These are phyloP conservation scores for Tetheella fluctuosa DNA, from an alignment of 2,888 invertebrate genomes.

Conservation along the genomic window DNA sequence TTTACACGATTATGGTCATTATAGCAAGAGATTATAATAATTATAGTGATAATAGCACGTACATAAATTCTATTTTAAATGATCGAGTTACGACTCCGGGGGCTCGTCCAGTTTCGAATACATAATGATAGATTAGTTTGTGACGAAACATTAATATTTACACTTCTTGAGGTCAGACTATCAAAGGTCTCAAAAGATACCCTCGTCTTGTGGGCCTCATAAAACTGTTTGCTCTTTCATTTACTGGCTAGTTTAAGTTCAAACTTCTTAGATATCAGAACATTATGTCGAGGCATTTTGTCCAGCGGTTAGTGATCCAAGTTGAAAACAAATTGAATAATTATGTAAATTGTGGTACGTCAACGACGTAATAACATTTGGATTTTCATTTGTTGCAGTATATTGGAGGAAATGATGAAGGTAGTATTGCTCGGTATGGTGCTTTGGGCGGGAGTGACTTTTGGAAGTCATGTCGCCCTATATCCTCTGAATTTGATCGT, in stretches of 20 bases:
- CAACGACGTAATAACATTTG: conserved; percentile 18
- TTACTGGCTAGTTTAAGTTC: conserved; percentile 58
- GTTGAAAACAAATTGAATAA: conserved; percentile 39
- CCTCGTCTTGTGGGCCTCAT: conserved; percentile 54
- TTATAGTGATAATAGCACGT: neutral
- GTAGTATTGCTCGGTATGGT: conserved; percentile 75
- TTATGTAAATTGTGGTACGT: conserved; percentile 35
- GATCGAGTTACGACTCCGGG: conserved; percentile 41
- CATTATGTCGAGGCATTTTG: conserved; percentile 49
- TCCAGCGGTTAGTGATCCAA: conserved; percentile 51
- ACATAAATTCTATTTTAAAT: conserved; percentile 1
- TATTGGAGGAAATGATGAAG: conserved; percentile 81
- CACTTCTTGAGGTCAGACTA: conserved; percentile 45
- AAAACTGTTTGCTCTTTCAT: conserved; percentile 58
- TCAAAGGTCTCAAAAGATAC: conserved; percentile 63
- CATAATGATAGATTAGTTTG: conserved; percentile 23
- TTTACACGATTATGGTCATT: neutral
- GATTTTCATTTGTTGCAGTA: conserved; percentile 64
- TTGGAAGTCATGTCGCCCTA: conserved; percentile 74
- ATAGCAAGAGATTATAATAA: no score
- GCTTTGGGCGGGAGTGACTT: conserved; percentile 76
- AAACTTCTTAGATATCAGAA: conserved; percentile 45
- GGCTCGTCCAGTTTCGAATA: conserved; percentile 59
- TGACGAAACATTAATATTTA: conserved; percentile 50
- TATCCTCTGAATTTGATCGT: conserved; percentile 74